These are phyloP conservation scores for Rissa tridactyla DNA, from an alignment of 2,113 vertebrate genomes.

Conservation along the genomic window DNA sequence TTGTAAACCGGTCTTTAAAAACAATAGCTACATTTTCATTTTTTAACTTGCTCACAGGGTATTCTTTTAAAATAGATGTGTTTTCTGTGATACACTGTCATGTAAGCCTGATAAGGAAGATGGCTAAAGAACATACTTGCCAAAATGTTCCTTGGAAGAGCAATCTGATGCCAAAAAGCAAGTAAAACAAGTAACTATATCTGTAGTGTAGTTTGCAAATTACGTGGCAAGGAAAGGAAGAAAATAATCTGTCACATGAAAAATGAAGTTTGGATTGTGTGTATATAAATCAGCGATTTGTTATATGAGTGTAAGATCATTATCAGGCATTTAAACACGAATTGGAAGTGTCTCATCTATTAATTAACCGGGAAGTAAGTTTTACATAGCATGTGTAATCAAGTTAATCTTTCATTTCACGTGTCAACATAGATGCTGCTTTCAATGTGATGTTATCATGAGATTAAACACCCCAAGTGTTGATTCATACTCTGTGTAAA, in stretches of 20 bases:
- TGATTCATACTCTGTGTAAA: background rate
- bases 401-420: slow-evolving; percentile 41
- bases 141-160: slow-evolving; percentile 17
- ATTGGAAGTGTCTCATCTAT: slow-evolving; percentile 38
- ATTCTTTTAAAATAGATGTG: background rate
- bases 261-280: slow-evolving; percentile 26
- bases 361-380: slow-evolving; percentile 45
- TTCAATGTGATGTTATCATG: background rate
- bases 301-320: background rate
- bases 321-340: slow-evolving; percentile 37
- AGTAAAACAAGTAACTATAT: background rate
- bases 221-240: slow-evolving; percentile 26
- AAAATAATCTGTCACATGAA: slow-evolving; percentile 55
- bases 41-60: background rate
- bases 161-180: slow-evolving; percentile 18
- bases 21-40: background rate
- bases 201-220: slow-evolving; percentile 51
- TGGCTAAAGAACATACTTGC: slow-evolving; percentile 8
- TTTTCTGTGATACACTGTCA: background rate
- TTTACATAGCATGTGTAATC: slow-evolving; percentile 29
- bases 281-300: slow-evolving; percentile 30
- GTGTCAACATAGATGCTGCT: slow-evolving; percentile 1
- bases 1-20: background rate
- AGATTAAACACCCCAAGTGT: background rate
- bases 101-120: slow-evolving; percentile 4